phyloP scores from a whole-genome alignment of 2,113 vertebrate genomes.

The Camelus bactrianus region DNA sequence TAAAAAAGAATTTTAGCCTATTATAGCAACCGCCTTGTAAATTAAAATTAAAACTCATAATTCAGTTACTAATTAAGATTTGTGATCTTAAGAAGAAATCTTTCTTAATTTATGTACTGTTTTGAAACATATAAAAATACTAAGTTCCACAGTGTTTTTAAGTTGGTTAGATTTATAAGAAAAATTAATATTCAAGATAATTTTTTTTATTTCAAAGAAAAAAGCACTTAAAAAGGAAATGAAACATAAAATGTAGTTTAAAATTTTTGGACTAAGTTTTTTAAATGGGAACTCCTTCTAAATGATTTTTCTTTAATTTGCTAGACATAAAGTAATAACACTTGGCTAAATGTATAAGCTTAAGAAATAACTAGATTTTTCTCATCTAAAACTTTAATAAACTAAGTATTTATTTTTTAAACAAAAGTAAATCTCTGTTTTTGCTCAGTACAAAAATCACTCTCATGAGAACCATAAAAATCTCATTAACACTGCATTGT shows the following conservation, averaged over 20 bases:
- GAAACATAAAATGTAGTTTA: neutral
- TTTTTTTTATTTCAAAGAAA: constrained; percentile 46
- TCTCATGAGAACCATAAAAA: neutral
- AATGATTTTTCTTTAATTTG: neutral
- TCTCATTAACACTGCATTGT: neutral
- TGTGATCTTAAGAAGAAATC: neutral
- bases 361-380: neutral
- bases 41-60: constrained; percentile 10
- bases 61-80: neutral
- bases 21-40: neutral
- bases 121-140: neutral
- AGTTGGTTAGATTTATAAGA: constrained; percentile 21
- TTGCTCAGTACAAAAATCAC: neutral
- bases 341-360: constrained; percentile 4
- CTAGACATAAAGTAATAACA: neutral
- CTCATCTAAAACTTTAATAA: constrained; percentile 7
- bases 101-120: neutral
- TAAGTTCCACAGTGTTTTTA: constrained; percentile 1
- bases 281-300: neutral
- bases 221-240: constrained; percentile 45
- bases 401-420: constrained; percentile 42
- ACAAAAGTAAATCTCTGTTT: constrained; percentile 30
- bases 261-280: neutral
- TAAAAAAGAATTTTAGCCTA: neutral
- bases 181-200: constrained; percentile 28